Base-by-base conservation (phyloP, 2,888 invertebrate genomes). In the Phortica okadai region DNA sequence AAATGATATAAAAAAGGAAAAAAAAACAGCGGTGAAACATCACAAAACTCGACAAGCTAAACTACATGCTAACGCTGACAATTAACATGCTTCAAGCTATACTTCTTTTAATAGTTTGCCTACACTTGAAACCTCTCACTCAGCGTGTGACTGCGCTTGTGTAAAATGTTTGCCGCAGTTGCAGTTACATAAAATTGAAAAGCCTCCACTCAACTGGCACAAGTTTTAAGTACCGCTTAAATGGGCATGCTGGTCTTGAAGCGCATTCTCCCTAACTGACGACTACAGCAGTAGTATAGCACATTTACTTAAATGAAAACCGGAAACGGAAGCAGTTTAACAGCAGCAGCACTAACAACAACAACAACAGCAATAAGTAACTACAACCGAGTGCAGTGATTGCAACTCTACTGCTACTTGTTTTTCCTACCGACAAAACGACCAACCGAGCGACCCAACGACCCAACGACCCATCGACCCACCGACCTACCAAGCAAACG, bases 221-320 rank as follows among this genome's bases (percentile, higher is more conserved):
- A 50, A 69, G 69, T 69, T 69, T 45, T 69, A 25, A 69, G 21
- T 69, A 45, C 16, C n/a, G 45, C 59, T 59, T 59, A 14, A 50
- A 50, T 50, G 50, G 50, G 8, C 14, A 14, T 50, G 50, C 50
- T 50, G 50, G 50, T 50, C 50, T 50, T 50, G 50, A 50, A 50
- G 50, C 50, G 50, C 50, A 50, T 0, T 50, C 50, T 11, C 10
- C 14, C 50, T 8, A 50, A 50, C 8, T 50, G 50, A 11, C 14
- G 50, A 14, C 62, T 25, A 62, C 25, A 62, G 6, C 16, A 50
- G 50, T 6, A 62, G 8, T 8, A 14, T 56, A 7, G 25, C 62
- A 45, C 69, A 69, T 69, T 69, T 69, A 69, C 69, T 69, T 69
- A 69, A 69, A 69, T 69, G 69, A 69, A 69, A 69, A 69, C 21